Evolutionary conservation across 1,140 invertebrate species (phyloP).

Genomic region (Xylocopa sonorina): DNA sequence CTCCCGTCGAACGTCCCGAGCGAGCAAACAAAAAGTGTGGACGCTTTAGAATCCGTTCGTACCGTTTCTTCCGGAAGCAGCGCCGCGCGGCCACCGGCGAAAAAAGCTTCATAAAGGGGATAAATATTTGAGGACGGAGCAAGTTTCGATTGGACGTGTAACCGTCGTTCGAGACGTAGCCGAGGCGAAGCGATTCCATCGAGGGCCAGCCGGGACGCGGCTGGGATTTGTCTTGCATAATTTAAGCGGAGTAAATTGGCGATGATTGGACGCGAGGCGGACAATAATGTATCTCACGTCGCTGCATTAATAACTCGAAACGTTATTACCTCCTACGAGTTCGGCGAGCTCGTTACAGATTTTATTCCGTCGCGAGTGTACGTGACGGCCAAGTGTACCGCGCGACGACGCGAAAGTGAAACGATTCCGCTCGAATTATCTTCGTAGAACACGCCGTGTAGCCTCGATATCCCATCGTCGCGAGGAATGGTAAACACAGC

Average conservation of each 20-base stretch:
- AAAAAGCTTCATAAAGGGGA: too few species aligned
- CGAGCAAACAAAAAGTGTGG: too few species aligned
- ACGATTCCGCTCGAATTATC: neutral
- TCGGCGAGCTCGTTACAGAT: neutral
- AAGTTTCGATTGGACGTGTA: neutral
- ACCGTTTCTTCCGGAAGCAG: too few species aligned
- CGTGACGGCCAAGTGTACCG: too few species aligned
- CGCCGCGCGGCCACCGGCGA: too few species aligned
- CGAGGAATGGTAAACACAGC: neutral
- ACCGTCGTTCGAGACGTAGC: neutral
- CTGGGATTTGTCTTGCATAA: neutral
- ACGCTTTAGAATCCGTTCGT: too few species aligned
- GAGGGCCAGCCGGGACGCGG: too few species aligned
- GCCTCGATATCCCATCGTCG: neutral
- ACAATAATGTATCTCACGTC: neutral
- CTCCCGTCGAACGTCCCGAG: too few species aligned
- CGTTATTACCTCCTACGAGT: neutral
- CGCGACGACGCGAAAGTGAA: neutral
- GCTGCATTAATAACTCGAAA: conserved; percentile 18
- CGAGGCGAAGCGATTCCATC: too few species aligned
- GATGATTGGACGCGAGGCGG: too few species aligned
- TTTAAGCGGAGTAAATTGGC: neutral
- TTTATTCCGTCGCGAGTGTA: neutral
- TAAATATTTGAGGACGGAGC: too few species aligned
- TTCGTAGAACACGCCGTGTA: neutral